These are phyloP conservation scores for Prenolepis imparis DNA, from an alignment of 2,888 invertebrate species.

Conservation along the genomic window DNA sequence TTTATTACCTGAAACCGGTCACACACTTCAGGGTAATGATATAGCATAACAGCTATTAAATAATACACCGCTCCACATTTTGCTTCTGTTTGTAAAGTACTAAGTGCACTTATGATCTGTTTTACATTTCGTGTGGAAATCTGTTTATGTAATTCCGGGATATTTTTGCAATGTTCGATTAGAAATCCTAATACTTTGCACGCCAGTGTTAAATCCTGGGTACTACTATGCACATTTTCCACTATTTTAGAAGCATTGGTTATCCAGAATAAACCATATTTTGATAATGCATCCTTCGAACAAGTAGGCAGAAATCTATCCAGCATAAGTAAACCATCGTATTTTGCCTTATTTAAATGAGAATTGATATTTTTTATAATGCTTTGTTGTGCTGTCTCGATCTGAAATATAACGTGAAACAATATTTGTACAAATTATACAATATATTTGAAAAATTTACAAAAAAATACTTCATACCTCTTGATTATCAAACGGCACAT, in stretches of 20 bases:
- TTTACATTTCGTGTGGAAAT: conserved; percentile 82
- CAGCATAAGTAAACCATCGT: conserved; percentile 76
- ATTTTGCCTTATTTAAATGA: conserved; percentile 77
- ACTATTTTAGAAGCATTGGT: conserved; percentile 78
- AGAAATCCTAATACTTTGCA: conserved; percentile 77
- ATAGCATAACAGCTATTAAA: conserved; percentile 79
- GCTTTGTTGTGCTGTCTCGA: conserved; percentile 69
- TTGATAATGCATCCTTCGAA: conserved; percentile 73
- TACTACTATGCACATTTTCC: conserved; percentile 74
- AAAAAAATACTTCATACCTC: conserved; percentile 68
- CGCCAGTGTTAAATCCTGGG: conserved; percentile 71
- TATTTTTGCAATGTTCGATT: conserved; percentile 75
- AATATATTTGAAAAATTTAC: neutral
- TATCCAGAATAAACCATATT: conserved; percentile 81
- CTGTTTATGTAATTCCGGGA: conserved; percentile 82
- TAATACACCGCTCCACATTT: conserved; percentile 75
- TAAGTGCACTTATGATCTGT: conserved; percentile 77
- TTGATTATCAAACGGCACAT: conserved; percentile 74
- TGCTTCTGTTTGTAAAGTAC: conserved; percentile 64
- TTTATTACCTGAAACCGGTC: conserved; percentile 80
- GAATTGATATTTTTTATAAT: conserved; percentile 78
- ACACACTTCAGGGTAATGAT: conserved; percentile 82
- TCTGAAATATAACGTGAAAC: conserved; percentile 67
- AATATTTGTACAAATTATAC: neutral
- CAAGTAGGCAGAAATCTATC: conserved; percentile 70